Conservation (phyloP, 2,888 invertebrate species). For the Dolomedes plantarius region DNA sequence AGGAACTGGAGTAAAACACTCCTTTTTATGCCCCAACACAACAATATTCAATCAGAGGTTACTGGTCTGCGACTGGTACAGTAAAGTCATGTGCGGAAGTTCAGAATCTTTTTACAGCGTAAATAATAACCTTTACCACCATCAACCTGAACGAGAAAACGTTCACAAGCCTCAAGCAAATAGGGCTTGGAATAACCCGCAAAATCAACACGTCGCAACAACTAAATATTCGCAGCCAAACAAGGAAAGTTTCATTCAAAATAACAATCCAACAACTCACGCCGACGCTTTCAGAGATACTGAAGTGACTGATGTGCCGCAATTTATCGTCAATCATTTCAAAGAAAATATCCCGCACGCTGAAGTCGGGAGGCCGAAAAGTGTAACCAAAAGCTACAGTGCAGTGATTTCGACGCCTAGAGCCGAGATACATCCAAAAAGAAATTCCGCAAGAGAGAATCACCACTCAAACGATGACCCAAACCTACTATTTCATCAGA, state of each 20-base stretch:
- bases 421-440: background rate
- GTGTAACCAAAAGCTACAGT: slow-evolving; percentile 2
- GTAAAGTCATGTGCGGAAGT: slow-evolving; percentile 51
- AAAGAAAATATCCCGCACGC: background rate
- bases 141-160: background rate
- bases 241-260: background rate
- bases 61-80: slow-evolving; percentile 58
- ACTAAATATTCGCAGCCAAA: background rate
- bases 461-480: background rate
- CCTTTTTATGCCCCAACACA: slow-evolving; percentile 53
- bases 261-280: background rate
- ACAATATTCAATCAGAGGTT: slow-evolving; percentile 56
- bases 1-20: slow-evolving; percentile 49
- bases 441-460: background rate
- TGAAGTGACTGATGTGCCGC: background rate
- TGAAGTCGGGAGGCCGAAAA: background rate
- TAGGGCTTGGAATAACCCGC: background rate
- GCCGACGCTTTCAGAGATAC: background rate
- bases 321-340: background rate
- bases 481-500: background rate
- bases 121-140: slow-evolving; percentile 20
- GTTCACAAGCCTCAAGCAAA: background rate
- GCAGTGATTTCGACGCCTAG: background rate
- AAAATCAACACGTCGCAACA: background rate
- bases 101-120: background rate